Evolutionary conservation across 2,797 vertebrate species (phyloP), one percentile per base, ranked within the genome.

Genomic region (Betta splendens): DNA sequence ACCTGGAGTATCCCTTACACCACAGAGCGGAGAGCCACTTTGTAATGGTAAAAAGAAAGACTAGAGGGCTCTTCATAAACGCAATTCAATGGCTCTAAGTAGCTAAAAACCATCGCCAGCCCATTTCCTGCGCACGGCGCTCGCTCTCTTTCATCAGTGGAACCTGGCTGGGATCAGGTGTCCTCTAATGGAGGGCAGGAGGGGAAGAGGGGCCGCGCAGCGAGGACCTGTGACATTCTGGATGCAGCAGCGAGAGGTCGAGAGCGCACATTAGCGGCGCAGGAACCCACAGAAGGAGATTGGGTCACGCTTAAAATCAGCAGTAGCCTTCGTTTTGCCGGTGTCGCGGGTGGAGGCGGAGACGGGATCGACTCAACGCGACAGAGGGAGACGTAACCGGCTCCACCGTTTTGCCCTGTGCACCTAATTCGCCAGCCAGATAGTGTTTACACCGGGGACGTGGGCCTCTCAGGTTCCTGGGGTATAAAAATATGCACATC

Each of bases 161-260:
- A 49, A 79, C 69, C 70, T 72, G 45, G 64, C 7, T 15, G 9
- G 80, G 87, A 92, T 93, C 90, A 75, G 84, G 85, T 92, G 50
- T 90, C 92, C 56, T 64, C 81, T 92, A 92, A 93, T 92, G 90
- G 88, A 90, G 52, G 44, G 37, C 33, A 75, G 90, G 88, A 90
- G 52, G 44, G 37, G 33, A 75, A 66, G n/a, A 71, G 51, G 42
- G 80, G 52, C 71, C 33, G 60, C 36, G 36, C 87, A 79, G 86
- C 85, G 77, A 77, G 37, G 77, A 72, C 79, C 80, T 73, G 60
- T 76, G 85, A 80, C 86, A 81, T 33, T 39, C 74, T 59, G 66
- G 66, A 69, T 77, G 46, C 60, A 47, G 58, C 65, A 26, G 44
- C 2, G 37, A 12, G 54, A 79, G 81, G 69, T 81, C 65, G 75